Conservation (phyloP, 1,140 invertebrate species). For the Polyergus mexicanus region DNA sequence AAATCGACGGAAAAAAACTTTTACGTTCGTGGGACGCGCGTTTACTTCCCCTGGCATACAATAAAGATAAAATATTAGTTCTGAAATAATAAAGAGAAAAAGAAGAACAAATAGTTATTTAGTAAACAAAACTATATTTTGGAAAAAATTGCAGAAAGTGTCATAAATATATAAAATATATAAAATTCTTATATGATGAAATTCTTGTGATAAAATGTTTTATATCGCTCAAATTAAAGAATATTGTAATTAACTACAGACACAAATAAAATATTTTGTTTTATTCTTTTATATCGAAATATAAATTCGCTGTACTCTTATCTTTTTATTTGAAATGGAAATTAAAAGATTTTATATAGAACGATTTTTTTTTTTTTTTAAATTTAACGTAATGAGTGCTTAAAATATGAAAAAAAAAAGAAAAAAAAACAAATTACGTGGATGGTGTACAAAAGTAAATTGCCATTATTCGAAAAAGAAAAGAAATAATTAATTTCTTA, state of each 20-base stretch:
- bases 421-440: not conserved
- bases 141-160: not conserved
- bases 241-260: too few species aligned
- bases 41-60: not conserved
- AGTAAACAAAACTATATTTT: not conserved
- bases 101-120: too few species aligned
- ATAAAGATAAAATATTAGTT: slow-evolving; percentile 25
- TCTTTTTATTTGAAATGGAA: not conserved
- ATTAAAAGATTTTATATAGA: too few species aligned
- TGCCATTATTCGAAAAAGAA: not conserved
- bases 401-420: not conserved
- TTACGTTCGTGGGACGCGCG: not conserved
- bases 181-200: too few species aligned
- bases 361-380: too few species aligned
- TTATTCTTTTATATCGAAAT: too few species aligned
- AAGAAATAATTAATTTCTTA: slow-evolving; percentile 11
- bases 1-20: slow-evolving; percentile 29
- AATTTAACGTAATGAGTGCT: too few species aligned
- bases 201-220: too few species aligned
- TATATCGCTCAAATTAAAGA: too few species aligned
- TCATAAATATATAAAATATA: not conserved
- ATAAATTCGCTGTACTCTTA: not conserved
- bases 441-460: not conserved
- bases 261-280: too few species aligned
- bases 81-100: not conserved